Base-by-base conservation (phyloP, 2,888 invertebrate species). In the Aproaerema taeniolella region DNA sequence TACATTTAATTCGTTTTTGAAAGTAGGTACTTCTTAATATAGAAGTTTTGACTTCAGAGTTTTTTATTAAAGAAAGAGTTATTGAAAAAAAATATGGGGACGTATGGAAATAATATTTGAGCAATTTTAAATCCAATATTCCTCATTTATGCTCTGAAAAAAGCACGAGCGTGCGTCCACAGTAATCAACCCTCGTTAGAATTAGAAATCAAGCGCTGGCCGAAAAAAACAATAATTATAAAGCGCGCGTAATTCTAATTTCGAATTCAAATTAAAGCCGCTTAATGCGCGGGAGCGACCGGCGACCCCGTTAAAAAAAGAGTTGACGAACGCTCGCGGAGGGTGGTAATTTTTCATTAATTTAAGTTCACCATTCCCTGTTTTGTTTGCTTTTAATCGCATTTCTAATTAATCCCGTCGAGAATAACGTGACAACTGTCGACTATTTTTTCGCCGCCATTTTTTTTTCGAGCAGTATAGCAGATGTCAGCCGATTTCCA, bases 341-440 rank as follows among this genome's bases (percentile, higher is more conserved):
- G 86, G 86, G 86, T 86, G 86, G 86, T 86, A 86, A 86, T 86
- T 86, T 86, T 86, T 86, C 86, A 86, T 86, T 86, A 86, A 86
- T 86, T 86, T 86, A 86, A 86, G 86, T 86, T 86, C 86, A 85
- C 85, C 81, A 83, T 83, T 85, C 82, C 82, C 85, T 85, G 85
- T 86, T 85, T 86, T 86, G 86, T 86, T 86, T 86, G 85, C 82
- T 86, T 86, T 86, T 86, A 86, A 86, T 86, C 86, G 85, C 81
- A 85, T 86, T 86, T 86, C 85, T 86, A 86, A 86, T 86, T 86
- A 86, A 86, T 86, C 85, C 86, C 85, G 82, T 76, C 81, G 85
- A 85, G 85, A 85, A 86, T 86, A 86, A 85, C 86, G 85, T 86
- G 86, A 86, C 86, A 86, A 86, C 86, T 86, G 86, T 81, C 83